Evolutionary conservation across 2,113 vertebrate genomes (phyloP).

Genomic region (Sus scrofa): T2T-Sscrofa CM000815.6:87334001-87334500

Average conservation of each 20-base stretch:
- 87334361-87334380: too few relatives aligned
- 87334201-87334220: neutral
- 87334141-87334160: neutral
- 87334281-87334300: too few relatives aligned
- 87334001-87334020: neutral
- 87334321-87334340: too few relatives aligned
- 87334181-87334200: neutral
- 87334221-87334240: neutral
- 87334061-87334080: neutral
- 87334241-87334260: neutral
- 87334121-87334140: neutral
- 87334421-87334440: neutral
- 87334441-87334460: neutral
- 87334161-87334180: accelerated
- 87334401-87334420: accelerated
- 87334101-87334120: neutral
- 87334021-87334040: neutral
- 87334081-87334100: neutral
- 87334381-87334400: accelerated
- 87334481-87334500: too few relatives aligned
- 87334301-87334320: neutral
- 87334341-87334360: too few relatives aligned
- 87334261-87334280: neutral
- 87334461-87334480: neutral
- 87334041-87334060: neutral